Conservation (phyloP, 2,113 vertebrate genomes). For the Ammodytes marinus region DNA sequence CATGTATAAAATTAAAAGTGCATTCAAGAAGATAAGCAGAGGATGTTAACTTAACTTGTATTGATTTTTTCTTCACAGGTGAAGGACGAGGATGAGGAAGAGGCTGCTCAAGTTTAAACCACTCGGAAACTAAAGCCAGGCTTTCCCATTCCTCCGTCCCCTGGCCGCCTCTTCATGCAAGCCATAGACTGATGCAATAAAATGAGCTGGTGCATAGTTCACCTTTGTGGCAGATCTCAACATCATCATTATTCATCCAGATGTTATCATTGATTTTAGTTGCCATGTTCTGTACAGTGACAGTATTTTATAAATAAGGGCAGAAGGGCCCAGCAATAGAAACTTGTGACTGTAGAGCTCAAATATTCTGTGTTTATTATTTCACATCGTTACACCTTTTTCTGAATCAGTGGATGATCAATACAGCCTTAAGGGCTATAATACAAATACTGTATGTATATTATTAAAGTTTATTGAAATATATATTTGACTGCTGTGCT, state of each 20-base stretch:
- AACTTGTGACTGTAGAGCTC: neutral
- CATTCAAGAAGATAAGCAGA: neutral
- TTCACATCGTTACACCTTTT: slow-evolving; percentile 33
- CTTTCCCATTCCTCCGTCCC: slow-evolving; percentile 44
- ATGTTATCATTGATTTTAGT: slow-evolving; percentile 2
- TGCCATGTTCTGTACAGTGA: neutral
- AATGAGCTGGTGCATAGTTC: slow-evolving; percentile 12
- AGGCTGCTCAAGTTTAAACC: slow-evolving; percentile 70
- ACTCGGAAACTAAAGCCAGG: slow-evolving; percentile 10
- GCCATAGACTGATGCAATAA: slow-evolving; percentile 17
- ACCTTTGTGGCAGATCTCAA: slow-evolving; percentile 1
- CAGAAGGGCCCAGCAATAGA: neutral
- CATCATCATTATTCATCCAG: slow-evolving; percentile 15
- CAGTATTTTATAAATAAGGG: slow-evolving; percentile 14
- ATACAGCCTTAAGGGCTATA: slow-evolving; percentile 6
- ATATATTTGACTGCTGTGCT: slow-evolving; percentile 2
- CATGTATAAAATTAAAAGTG: neutral
- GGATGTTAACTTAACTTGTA: neutral
- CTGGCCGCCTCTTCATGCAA: neutral
- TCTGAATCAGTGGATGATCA: slow-evolving; percentile 12
- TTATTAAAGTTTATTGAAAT: slow-evolving; percentile 67
- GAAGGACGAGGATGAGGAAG: slow-evolving; percentile 81
- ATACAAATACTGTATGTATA: slow-evolving; percentile 45
- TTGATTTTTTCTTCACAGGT: slow-evolving; percentile 68
- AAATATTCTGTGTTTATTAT: slow-evolving; percentile 56